Evolutionary conservation across 64 coral and sea anemone species (phyloP), one percentile per base, ranked within the genome.

Genomic region (Actinia tenebrosa): DNA sequence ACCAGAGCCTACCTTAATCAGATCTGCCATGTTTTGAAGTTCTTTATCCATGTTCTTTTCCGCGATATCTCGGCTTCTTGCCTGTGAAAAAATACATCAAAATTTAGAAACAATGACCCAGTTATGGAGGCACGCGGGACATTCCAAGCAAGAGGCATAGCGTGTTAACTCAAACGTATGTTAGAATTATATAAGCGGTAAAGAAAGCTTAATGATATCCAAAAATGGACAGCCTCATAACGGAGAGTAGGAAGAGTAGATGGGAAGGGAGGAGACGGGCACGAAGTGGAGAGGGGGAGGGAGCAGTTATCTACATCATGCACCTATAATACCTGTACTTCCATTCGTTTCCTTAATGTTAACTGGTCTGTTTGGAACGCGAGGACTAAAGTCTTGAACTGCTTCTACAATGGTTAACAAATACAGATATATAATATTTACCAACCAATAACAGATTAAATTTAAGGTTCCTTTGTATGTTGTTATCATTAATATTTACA

Each of bases 341-440:
- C 86, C 80, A 94, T 50, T 52, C 93, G 64, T 84, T 88, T 80
- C 18, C 71, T 88, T 5, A 94, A 56, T 3, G 93, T 94, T 58
- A 91, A 82, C 44, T 84, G 85, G 44, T 94, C 93, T 11, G 93
- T 94, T 55, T 94, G 93, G 61, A 94, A 94, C 16, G 93, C 93
- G 25, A 94, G 60, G 18, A 91, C 93, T 60, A 94, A 84, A 43
- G 93, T 80, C 84, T 56, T 91, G 69, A 94, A 94, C 25, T 94
- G 93, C 59, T 94, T 94, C 93, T 94, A 88, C 0, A 30, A 75
- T 42, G 9, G 63, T 53, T 83, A 46, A 20, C 7, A 86, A 25
- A 54, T 15, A 10, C 7, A 64, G 79, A 47, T 53, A 22, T 61
- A 23, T 78, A 18, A 56, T 19, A 22, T 16, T 53, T 22, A 84